Conservation (phyloP, 1,140 invertebrate genomes). For the Pseudomyrmex cubaensis region DNA sequence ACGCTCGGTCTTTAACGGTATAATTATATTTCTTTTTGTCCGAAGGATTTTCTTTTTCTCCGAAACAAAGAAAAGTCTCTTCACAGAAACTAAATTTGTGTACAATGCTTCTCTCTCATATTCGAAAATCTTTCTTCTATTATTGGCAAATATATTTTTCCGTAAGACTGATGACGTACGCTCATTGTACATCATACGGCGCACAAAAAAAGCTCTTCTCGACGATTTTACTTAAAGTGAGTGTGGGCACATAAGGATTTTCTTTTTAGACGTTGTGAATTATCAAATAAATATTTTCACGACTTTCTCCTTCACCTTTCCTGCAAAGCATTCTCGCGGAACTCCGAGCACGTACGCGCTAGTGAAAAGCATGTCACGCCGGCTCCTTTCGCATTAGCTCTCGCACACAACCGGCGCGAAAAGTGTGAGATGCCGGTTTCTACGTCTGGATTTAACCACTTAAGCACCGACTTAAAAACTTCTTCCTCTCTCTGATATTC, state of each 20-base stretch:
- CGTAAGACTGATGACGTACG: conserved; percentile 5
- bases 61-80: too few relatives aligned
- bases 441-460: conserved; percentile 41
- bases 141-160: conserved; percentile 1
- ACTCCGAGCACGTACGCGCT: conserved; percentile 48
- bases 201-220: conserved; percentile 15
- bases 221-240: conserved; percentile 13
- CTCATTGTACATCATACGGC: conserved; percentile 5
- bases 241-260: conserved; percentile 6
- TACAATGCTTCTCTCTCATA: not conserved
- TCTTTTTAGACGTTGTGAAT: conserved; percentile 48
- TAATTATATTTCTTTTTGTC: too few relatives aligned
- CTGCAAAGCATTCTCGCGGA: not conserved
- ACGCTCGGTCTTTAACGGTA: too few relatives aligned
- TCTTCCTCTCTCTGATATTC: not conserved
- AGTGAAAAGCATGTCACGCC: conserved; percentile 53
- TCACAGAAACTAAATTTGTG: too few relatives aligned
- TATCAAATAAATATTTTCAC: conserved; percentile 54
- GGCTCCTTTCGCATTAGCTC: conserved; percentile 45
- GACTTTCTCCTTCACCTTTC: conserved; percentile 5
- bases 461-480: conserved; percentile 12
- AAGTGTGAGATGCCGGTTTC: conserved; percentile 30
- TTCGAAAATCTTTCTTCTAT: not conserved
- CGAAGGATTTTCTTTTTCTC: too few relatives aligned
- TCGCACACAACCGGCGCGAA: conserved; percentile 29